phyloP scores from a whole-genome alignment of 2,113 vertebrate genomes.

The Ochotona princeps region DNA sequence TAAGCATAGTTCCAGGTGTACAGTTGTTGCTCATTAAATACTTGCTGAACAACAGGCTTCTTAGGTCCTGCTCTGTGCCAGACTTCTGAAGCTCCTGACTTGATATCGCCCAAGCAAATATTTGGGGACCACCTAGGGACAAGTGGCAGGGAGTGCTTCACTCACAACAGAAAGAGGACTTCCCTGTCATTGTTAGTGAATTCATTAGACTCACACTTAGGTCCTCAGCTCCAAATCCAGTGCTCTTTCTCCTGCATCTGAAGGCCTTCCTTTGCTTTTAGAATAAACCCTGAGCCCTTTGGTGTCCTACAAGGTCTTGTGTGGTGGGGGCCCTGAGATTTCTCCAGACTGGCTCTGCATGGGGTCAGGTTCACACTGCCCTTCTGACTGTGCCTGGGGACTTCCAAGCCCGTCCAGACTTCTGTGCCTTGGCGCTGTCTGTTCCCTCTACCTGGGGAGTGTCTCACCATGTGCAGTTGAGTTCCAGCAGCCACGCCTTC shows the following conservation, averaged over 20 bases:
- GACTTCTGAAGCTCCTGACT: neutral
- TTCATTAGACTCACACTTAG: neutral
- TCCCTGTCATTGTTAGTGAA: neutral
- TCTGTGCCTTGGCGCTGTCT: neutral
- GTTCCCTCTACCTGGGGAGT: neutral
- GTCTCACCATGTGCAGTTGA: neutral
- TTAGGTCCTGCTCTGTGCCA: neutral
- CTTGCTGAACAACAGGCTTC: neutral
- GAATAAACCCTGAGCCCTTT: neutral
- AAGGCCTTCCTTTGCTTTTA: constrained; percentile 7
- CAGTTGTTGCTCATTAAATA: neutral
- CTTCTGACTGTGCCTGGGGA: neutral
- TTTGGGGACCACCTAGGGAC: neutral
- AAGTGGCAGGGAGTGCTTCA: neutral
- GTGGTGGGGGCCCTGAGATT: neutral
- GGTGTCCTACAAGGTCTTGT: neutral
- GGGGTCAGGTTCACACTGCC: neutral
- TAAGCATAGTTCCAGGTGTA: neutral
- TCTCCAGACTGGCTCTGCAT: neutral
- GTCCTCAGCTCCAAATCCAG: neutral
- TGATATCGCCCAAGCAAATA: neutral
- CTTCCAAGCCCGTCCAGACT: neutral
- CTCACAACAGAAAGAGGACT: neutral
- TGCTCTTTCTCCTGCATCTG: neutral
- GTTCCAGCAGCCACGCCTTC: neutral